These are phyloP conservation scores for Thalassarche chlororhynchos DNA, from an alignment of 2,113 vertebrate species.

Conservation along the genomic window DNA sequence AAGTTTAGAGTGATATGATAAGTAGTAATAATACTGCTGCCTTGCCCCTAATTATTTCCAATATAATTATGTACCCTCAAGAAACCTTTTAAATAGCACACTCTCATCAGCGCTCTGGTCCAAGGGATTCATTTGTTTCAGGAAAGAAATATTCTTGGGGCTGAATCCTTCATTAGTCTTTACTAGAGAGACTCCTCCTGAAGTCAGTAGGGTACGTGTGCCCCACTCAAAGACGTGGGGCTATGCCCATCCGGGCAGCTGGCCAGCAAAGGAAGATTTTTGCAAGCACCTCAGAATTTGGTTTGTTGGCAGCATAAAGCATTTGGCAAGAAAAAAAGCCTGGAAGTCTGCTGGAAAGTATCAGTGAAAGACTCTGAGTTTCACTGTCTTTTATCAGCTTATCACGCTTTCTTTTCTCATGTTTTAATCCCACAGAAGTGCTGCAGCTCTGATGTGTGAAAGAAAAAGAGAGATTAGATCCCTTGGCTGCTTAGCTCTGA, in stretches of 20 bases:
- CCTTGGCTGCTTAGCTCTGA: neutral
- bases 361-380: neutral
- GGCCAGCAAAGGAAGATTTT: neutral
- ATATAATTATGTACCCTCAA: conserved; percentile 60
- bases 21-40: conserved; percentile 54
- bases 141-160: conserved; percentile 32
- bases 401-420: neutral
- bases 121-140: conserved; percentile 48
- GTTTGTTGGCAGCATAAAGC: neutral
- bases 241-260: neutral
- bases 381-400: neutral
- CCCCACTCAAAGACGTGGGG: neutral
- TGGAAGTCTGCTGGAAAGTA: neutral
- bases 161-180: conserved; percentile 26
- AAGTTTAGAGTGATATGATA: conserved; percentile 58
- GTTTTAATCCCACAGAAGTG: neutral
- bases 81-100: conserved; percentile 65
- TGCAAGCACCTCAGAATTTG: neutral
- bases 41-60: conserved; percentile 63
- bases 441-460: neutral
- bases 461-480: neutral
- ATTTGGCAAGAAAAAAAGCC: neutral
- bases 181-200: neutral
- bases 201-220: neutral
- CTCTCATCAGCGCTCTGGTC: neutral